These are phyloP conservation scores for Hyperopisus bebe DNA, from an alignment of 2,113 vertebrate genomes.

Conservation along the genomic window DNA sequence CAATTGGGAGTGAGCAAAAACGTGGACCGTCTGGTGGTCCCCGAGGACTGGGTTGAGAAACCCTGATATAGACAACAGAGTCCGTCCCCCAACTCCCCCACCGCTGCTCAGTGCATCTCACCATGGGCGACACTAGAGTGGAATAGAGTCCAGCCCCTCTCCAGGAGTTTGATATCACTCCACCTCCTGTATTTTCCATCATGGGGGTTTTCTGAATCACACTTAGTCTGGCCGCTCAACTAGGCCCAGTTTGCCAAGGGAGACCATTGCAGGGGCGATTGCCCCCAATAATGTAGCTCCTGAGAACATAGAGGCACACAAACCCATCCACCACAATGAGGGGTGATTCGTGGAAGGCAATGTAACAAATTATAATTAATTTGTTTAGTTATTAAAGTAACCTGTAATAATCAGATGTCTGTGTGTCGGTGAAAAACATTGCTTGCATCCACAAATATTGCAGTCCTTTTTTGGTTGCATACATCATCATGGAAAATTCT, in stretches of 20 bases:
- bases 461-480: not conserved
- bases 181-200: not conserved
- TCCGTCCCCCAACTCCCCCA: no score
- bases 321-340: not conserved
- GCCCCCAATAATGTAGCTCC: not conserved
- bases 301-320: not conserved
- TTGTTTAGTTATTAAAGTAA: not conserved
- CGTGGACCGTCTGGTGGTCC: no score
- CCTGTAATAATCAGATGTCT: not conserved
- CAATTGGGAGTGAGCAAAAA: no score
- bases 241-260: not conserved
- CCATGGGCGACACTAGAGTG: not conserved
- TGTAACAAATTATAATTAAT: not conserved
- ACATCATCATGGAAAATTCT: not conserved
- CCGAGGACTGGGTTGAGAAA: no score
- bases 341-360: not conserved
- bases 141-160: not conserved
- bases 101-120: not conserved
- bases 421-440: not conserved
- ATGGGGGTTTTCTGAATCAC: not conserved
- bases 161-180: not conserved
- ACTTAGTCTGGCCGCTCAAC: not conserved
- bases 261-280: not conserved
- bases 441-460: not conserved
- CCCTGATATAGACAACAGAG: no score